A percentile compares a stretch with the other conserved stretches of the same genome.
Evolutionary conservation across 2,797 vertebrate genomes (phyloP).

Genomic region (Pseudocheirus occidentalis): DNA sequence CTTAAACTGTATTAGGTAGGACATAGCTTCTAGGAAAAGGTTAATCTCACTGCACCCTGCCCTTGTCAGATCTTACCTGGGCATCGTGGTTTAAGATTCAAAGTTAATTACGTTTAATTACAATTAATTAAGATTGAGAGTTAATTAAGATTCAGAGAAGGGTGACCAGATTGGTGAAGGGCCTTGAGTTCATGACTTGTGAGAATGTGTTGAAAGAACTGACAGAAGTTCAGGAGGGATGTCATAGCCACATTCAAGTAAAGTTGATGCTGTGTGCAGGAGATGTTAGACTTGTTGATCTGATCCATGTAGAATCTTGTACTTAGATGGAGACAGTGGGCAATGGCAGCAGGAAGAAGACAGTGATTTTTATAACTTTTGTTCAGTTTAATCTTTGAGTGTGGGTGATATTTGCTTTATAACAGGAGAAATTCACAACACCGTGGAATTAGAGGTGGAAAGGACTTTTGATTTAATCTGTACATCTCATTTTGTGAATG

Average conservation of each 20-base stretch:
- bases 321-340: not conserved
- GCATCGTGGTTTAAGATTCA: not conserved
- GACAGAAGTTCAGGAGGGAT: constrained; percentile 11
- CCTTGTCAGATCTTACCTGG: not conserved
- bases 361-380: not conserved
- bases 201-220: not conserved
- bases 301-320: not conserved
- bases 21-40: not conserved
- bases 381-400: not conserved
- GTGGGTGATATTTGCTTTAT: not conserved
- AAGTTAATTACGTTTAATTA: not conserved
- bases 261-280: not conserved
- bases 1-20: not conserved
- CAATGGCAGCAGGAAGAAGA: not conserved
- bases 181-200: not conserved
- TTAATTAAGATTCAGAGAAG: not conserved
- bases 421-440: not conserved
- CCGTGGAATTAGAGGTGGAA: not conserved
- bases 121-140: not conserved
- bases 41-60: not conserved
- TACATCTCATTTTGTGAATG: not conserved
- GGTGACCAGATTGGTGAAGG: not conserved
- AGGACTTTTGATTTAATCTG: not conserved
- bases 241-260: not conserved
- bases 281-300: not conserved